phyloP scores from a whole-genome alignment of 2,888 invertebrate genomes.

The Suillia variegata region DNA sequence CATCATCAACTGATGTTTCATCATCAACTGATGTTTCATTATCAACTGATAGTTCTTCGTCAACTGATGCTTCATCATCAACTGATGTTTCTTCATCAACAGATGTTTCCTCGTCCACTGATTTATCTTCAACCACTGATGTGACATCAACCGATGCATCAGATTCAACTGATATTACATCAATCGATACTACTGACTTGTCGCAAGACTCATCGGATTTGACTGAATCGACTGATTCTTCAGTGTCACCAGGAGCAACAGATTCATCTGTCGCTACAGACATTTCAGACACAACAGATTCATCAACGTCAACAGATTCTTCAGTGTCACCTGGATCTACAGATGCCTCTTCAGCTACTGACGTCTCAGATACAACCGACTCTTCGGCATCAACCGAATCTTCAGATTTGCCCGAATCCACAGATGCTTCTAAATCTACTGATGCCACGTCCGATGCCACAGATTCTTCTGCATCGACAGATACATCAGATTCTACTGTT shows the following conservation, averaged over 20 bases:
- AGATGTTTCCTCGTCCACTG: constrained; percentile 19
- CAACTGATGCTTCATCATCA: constrained; percentile 25
- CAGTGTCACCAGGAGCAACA: constrained; percentile 3
- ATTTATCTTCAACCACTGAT: constrained; percentile 17
- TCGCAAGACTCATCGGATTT: constrained; percentile 18
- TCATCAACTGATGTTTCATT: not conserved
- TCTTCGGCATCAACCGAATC: constrained; percentile 19
- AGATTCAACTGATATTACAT: constrained; percentile 21
- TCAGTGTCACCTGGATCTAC: constrained; percentile 16
- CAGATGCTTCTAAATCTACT: constrained; percentile 9
- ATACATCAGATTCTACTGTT: constrained; percentile 16
- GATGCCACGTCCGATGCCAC: not conserved
- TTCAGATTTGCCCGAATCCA: constrained; percentile 17
- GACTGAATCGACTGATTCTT: constrained; percentile 17
- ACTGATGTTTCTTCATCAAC: constrained; percentile 30
- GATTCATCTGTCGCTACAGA: constrained; percentile 14
- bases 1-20: constrained; percentile 17
- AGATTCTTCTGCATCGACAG: constrained; percentile 15
- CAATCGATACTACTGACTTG: too few species aligned
- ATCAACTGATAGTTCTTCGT: not conserved
- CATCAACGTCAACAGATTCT: constrained; percentile 18
- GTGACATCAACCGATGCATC: constrained; percentile 30
- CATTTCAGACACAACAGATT: constrained; percentile 26
- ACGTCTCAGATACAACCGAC: constrained; percentile 23
- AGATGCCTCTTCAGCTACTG: constrained; percentile 23